phyloP scores from a whole-genome alignment of 2,888 invertebrate genomes.

The Criorhina ranunculi region DNA sequence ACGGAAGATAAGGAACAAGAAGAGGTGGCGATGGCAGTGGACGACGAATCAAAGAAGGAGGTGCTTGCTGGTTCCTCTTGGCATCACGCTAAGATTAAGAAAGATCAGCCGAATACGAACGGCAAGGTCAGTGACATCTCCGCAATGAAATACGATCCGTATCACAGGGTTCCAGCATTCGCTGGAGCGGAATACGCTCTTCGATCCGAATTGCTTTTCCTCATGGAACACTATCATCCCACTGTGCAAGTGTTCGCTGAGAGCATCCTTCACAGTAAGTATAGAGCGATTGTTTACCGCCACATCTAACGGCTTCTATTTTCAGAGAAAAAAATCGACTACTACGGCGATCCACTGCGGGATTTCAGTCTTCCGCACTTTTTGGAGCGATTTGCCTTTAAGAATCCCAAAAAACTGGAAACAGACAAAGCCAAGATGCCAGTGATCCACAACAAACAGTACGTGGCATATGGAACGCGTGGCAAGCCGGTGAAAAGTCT shows the following conservation, averaged over 20 bases:
- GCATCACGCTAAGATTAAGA: slow-evolving; percentile 80
- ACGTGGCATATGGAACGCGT: slow-evolving; percentile 89
- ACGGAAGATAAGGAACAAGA: slow-evolving; percentile 71
- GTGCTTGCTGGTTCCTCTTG: slow-evolving; percentile 79
- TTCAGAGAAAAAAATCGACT: slow-evolving; percentile 90
- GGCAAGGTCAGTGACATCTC: slow-evolving; percentile 84
- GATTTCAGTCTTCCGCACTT: slow-evolving; percentile 97
- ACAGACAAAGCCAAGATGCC: slow-evolving; percentile 84
- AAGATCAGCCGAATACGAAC: neutral
- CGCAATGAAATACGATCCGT: slow-evolving; percentile 87
- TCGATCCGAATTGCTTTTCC: slow-evolving; percentile 90
- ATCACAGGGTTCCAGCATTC: slow-evolving; percentile 93
- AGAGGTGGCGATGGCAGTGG: slow-evolving; percentile 2
- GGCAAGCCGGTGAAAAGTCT: slow-evolving; percentile 90
- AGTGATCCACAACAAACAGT: slow-evolving; percentile 85
- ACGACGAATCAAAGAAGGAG: slow-evolving; percentile 79
- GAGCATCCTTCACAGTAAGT: slow-evolving; percentile 89
- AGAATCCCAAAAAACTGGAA: slow-evolving; percentile 92
- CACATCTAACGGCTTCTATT: neutral
- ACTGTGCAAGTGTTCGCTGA: slow-evolving; percentile 95
- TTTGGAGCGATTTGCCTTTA: slow-evolving; percentile 97
- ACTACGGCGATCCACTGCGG: slow-evolving; percentile 96
- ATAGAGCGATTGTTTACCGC: neutral
- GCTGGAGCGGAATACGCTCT: slow-evolving; percentile 91
- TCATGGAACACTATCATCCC: slow-evolving; percentile 94